Base-by-base conservation (phyloP, 2,888 invertebrate species). In the Galerucella calmariensis region DNA sequence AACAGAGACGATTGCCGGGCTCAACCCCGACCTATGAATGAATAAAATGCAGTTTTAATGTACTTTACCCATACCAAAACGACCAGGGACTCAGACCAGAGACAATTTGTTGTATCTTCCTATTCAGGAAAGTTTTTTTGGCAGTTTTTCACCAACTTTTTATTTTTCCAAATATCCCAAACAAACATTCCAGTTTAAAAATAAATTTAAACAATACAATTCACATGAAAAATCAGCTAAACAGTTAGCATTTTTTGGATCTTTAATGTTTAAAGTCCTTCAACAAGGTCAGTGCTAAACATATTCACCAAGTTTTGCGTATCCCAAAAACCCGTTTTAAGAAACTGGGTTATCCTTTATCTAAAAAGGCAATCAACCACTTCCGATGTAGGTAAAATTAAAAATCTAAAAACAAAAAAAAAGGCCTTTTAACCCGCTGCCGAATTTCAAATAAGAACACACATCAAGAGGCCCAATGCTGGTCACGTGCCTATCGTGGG, bases 401-500 rank as follows among this genome's bases (percentile, higher is more conserved):
- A 35, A 62, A 62, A 62, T 62, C 27, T 14, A 12, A 35, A 12
- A 62, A 69, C 10, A 63, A 70, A 61, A 69, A 59, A 48, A 41
- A n/a, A 27, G 12, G 53, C 67, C 67, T 56, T 41, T 56, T 67
- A 67, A 20, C 67, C 67, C 67, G 61, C 48, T 63, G 69, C 69
- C 69, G 63, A 70, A 70, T 53, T 59, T 35, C 8, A 63, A 48
- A 70, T 65, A 53, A 66, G 56, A 71, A 66, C 66, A 67, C 67
- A 53, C 67, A 66, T 66, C 44, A 46, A 53, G 56, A 77, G 78
- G n/a, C 56, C 65, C 65, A 58, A 71, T 79, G 80, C 75, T 74
- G 77, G 82, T 80, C 82, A 82, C 82, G 82, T 82, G 82, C 81
- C 68, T 75, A 72, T 69, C 69, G 76, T 81, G 81, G 69, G 82